Base-by-base conservation (phyloP, 2,113 vertebrate genomes). In the Cathartes aura region DNA sequence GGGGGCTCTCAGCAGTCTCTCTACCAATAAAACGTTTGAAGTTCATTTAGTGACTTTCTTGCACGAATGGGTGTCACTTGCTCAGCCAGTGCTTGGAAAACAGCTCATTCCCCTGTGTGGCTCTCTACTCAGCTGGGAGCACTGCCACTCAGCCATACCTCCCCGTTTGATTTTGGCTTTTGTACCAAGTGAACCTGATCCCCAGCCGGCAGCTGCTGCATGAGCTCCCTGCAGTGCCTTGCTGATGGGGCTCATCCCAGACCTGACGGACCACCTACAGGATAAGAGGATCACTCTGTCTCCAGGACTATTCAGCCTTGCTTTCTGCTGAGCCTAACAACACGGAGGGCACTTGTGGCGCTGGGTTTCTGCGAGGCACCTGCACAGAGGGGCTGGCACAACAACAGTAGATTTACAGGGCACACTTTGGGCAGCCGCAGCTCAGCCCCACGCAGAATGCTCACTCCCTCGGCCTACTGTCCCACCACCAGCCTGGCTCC, bases 381-480 rank as follows among this genome's bases (percentile, higher is more conserved):
- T 60, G 81, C 64, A 8, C 27, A 12, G n/a, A 59, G 36, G 43
- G 3, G 16, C 14, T 2, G 2, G 40, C 29, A 12, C 26, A 68
- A 38, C 52, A 47, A 0, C 18, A 53, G 40, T 55, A 30, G 53
- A 29, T 71, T 34, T 18, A 12, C 6, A 3, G 43, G 23, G 12
- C 78, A 22, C 11, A 0, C 3, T 50, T 13, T 7, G 48, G 36
- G 17, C 0, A 2, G 36, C 24, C 1, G 4, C 16, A 5, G 66
- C 34, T 75, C 71, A 38, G 75, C 13, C 36, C n/a, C 52, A 38
- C 1, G 1, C 64, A 27, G 58, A 13, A 15, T 0, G 4, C 11
- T 70, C 42, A 0, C 23, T 34, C 29, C 8, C 4, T 40, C 48
- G 30, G 4, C 38, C 27, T 9, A 15, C 34, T 21, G 68, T 36